Base-by-base conservation (phyloP, 2,113 vertebrate genomes). In the Suricata suricatta region DNA sequence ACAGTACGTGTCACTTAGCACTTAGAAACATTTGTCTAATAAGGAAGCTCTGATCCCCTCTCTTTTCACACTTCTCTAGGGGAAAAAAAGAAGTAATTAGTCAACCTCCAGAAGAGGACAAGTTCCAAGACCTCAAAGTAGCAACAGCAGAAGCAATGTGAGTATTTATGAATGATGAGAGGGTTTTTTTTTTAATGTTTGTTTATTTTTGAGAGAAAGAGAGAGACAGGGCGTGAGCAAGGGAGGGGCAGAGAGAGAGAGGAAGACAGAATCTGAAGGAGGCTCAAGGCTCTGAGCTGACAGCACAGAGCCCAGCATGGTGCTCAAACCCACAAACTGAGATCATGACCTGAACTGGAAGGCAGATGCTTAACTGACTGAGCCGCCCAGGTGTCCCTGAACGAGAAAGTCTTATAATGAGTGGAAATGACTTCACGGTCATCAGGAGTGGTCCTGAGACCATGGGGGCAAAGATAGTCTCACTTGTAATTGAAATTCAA, bases 121-220 rank as follows among this genome's bases (percentile, higher is more conserved):
- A 96, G 76, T 97, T 99, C 81, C 98, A 98, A 93, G 99, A 99
- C 41, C 99, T 99, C 66, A 99, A 95, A 95, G 85, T 95, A 92
- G 99, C 99, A 54, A 99, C 99, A 71, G 97, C 98, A 94, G 99
- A 98, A 98, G 98, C 99, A 82, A 82, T 99, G 99, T 99, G 98
- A 99, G 99, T 99, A 25, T 72, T 95, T 85, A 29, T 72, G 85
- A 66, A 57, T 29, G 35, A 57, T 29, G 35, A 83, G 69, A 38
- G 87, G 21, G 21, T 57, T 57, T 57, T 57, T 57, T 60, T 60
- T 60, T 60, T 60, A 2, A 60, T 60, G 57, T 60, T 57, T 57
- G 19, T 57, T 60, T 60, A 60, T 60, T 60, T 60, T 25, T 23
- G 21, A 60, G 57, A 60, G 57, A 60, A 8, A 60, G 57, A 21